A percentile compares a stretch with the other conserved stretches of the same genome.
Evolutionary conservation across 2,888 invertebrate species (phyloP).

Genomic region (Synergus itoensis): DNA sequence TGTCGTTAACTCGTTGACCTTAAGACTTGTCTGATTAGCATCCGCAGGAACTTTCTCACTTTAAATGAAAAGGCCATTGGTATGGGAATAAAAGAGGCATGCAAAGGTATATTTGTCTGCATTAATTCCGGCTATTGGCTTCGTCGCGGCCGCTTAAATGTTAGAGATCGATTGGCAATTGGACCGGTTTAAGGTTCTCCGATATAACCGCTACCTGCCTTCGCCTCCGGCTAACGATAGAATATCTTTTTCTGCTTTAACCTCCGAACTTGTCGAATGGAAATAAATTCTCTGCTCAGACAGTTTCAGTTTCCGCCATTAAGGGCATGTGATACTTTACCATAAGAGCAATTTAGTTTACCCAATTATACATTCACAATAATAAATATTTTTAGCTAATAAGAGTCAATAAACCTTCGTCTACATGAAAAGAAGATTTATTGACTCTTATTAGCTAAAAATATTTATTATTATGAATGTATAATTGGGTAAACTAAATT

Average conservation of each 20-base stretch:
- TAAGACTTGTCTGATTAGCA: constrained; percentile 34
- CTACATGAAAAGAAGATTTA: no score
- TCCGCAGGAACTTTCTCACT: neutral
- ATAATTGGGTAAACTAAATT: no score
- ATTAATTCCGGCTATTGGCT: constrained; percentile 16
- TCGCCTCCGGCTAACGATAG: constrained; percentile 7
- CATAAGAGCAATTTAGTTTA: no score
- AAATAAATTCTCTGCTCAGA: constrained; percentile 34
- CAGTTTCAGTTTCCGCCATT: constrained; percentile 28
- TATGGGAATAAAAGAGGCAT: neutral
- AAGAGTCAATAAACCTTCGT: no score
- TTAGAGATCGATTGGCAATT: constrained; percentile 22
- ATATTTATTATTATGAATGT: no score
- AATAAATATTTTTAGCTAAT: no score
- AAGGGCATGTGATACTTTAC: no score
- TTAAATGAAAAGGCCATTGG: constrained; percentile 24
- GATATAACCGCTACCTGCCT: constrained; percentile 26
- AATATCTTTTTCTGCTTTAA: constrained; percentile 35
- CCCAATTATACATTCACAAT: no score
- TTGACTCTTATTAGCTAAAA: no score
- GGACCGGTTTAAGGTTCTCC: constrained; percentile 27
- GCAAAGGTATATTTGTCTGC: constrained; percentile 8
- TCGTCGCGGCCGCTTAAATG: constrained; percentile 12
- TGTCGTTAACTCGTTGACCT: constrained; percentile 17
- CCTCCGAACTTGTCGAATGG: constrained; percentile 37